A percentile compares a stretch with the other conserved stretches of the same genome.
Evolutionary conservation across 2,797 vertebrate species (phyloP).

Genomic region (Poeciliopsis turneri): DNA sequence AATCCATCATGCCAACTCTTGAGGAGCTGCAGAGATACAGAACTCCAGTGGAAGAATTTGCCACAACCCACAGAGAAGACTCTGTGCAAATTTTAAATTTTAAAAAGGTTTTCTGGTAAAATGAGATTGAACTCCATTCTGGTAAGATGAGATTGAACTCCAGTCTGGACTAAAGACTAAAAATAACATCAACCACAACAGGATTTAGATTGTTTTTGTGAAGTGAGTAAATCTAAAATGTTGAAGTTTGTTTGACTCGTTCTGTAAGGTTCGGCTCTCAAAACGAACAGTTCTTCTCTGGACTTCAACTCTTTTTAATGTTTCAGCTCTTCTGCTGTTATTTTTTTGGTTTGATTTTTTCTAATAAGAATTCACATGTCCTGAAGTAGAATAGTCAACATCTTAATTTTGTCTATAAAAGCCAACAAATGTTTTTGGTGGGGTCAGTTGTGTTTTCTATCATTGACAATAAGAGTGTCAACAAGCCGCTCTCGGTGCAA

Average conservation of each 20-base stretch:
- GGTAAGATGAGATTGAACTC: not conserved
- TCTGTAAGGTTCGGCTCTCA: not conserved
- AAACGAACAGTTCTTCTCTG: not conserved
- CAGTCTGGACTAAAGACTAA: not conserved
- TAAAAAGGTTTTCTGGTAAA: not conserved
- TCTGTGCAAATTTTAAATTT: not conserved
- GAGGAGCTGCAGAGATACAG: not conserved
- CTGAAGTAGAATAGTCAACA: constrained; percentile 7
- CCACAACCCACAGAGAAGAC: not conserved
- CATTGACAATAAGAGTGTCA: constrained; percentile 49
- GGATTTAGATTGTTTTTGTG: not conserved
- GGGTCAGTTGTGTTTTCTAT: constrained; percentile 33
- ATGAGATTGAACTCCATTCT: no score
- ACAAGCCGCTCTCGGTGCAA: constrained; percentile 32
- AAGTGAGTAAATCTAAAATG: not conserved
- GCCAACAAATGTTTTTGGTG: constrained; percentile 5
- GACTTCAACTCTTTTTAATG: not conserved
- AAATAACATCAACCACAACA: not conserved
- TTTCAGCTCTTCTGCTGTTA: not conserved
- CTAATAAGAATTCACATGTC: not conserved
- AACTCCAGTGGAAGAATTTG: not conserved
- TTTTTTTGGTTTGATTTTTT: not conserved
- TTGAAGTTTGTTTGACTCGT: not conserved
- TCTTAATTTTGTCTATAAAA: constrained; percentile 11
- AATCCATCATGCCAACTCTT: not conserved